Evolutionary conservation across 2,797 vertebrate genomes (phyloP), one percentile per base, ranked within the genome.

Genomic region (Neopelma chrysocephalum): DNA sequence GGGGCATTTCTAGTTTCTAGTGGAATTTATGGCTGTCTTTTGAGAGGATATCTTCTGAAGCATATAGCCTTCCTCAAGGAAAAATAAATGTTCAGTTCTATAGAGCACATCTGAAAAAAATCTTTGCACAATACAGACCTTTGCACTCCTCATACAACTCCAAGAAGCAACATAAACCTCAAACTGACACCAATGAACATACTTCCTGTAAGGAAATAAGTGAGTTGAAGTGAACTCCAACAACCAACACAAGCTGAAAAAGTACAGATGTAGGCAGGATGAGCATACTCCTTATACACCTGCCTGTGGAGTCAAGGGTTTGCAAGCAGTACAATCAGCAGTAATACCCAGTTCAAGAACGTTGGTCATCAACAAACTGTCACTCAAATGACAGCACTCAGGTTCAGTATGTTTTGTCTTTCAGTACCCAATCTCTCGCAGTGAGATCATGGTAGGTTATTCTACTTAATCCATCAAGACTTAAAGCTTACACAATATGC

Each of bases 281-380:
- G 40, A 85, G 15, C 0, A 0, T 6, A 60, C 2, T 80, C 15
- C 54, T 64, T 60, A 51, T 20, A 15, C 3, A 40, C 10, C 20
- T 40, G n/a, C 20, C 27, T 58, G 11, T 3, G 26, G 82, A 43
- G 11, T 66, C 73, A 65, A n/a, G 8, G 31, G 15, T 54, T 81
- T 73, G 29, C 57, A 85, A 58, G 43, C 7, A 54, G 13, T 26
- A 79, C 19, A 92, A 61, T 23, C 11, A 40, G 18, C 29, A 78
- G 42, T 3, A 78, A 20, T 4, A 68, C 15, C 7, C 58, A 82
- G 38, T 18, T 84, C 22, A 73, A 43, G n/a, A 76, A 65, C 8
- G 84, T 6, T 8, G 9, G 11, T 31, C 19, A 54, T 36, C 12
- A 36, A 26, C 27, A 43, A 81, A 87, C 0, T 19, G 38, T 31